Evolutionary conservation across 2,113 vertebrate species (phyloP).

Genomic region (Festucalex cinctus): DNA sequence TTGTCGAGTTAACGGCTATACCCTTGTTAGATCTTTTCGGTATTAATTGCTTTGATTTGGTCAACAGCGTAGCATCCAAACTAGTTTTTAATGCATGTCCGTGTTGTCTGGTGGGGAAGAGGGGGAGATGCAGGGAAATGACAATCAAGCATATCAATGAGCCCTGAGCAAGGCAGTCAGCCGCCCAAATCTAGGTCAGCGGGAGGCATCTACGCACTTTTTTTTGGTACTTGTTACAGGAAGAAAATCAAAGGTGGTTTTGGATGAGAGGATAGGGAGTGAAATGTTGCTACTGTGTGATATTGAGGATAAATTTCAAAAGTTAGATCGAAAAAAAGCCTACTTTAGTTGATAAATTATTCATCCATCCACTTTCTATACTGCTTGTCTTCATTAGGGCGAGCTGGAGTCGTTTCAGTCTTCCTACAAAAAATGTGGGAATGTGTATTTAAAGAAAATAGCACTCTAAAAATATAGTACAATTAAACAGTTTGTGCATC

Average conservation of each 20-base stretch:
- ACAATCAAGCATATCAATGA: constrained; percentile 71
- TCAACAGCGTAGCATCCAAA: constrained; percentile 32
- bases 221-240: not conserved
- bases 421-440: no score
- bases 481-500: no score
- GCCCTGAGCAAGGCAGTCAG: constrained; percentile 36
- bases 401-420: no score
- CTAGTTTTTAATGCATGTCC: constrained; percentile 46
- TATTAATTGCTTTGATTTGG: constrained; percentile 43
- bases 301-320: not conserved
- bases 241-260: not conserved
- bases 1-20: no score
- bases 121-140: constrained; percentile 62
- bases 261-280: no score
- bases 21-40: no score
- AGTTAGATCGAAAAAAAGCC: no score
- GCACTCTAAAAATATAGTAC: no score
- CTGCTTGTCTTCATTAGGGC: no score
- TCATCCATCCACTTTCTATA: no score
- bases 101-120: constrained; percentile 49
- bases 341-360: no score
- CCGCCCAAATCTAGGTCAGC: constrained; percentile 54
- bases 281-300: not conserved
- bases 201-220: constrained; percentile 16
- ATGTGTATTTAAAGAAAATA: no score